Evolutionary conservation across 2,888 invertebrate genomes (phyloP).

Genomic region (Sturmia bella): DNA sequence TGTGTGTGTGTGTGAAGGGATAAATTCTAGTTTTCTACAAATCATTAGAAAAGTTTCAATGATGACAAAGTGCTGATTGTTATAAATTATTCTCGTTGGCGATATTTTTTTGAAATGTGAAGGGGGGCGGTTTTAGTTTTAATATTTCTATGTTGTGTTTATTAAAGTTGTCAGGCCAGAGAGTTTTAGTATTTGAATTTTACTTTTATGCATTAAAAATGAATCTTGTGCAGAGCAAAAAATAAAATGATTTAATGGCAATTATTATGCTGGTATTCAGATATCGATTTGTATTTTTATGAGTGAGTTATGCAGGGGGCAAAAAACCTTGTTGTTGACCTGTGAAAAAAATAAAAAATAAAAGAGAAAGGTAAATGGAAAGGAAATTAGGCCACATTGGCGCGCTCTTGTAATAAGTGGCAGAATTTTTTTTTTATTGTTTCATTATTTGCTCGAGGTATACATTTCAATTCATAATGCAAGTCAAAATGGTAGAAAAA

Average conservation of each 20-base stretch:
- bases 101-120: neutral
- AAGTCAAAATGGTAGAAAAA: no score
- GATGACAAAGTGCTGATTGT: slow-evolving; percentile 39
- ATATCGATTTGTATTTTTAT: slow-evolving; percentile 8
- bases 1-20: neutral
- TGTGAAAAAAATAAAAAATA: no score
- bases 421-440: neutral
- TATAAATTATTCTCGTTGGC: neutral
- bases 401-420: neutral
- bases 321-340: neutral
- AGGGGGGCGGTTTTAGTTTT: slow-evolving; percentile 15
- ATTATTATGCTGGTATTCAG: neutral
- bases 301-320: neutral
- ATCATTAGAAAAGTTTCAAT: slow-evolving; percentile 40
- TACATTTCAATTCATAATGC: no score
- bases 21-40: slow-evolving; percentile 11
- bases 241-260: neutral
- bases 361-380: no score
- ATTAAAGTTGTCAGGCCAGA: neutral
- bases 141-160: slow-evolving; percentile 30
- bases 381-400: neutral
- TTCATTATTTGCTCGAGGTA: neutral
- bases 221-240: neutral
- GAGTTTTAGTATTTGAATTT: neutral
- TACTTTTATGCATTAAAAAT: slow-evolving; percentile 3